Percentiles rank a stretch among this genome's conserved stretches.
Evolutionary conservation across 1,140 invertebrate species (phyloP).

Genomic region (Octopus sinensis): DNA sequence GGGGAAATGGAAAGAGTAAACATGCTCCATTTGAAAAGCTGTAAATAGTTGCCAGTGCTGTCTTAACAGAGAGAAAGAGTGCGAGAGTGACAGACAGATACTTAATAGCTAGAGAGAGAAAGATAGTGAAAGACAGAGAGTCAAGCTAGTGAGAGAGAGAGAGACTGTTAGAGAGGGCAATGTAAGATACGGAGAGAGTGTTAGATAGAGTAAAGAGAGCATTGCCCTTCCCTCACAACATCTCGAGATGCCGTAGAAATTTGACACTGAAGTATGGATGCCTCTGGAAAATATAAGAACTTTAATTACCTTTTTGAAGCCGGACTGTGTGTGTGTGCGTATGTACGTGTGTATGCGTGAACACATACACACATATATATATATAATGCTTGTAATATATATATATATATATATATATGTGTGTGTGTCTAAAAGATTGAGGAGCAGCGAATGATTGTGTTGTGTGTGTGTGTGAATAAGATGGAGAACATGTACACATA

Average conservation of each 20-base stretch:
- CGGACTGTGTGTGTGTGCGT: neutral
- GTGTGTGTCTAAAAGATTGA: neutral
- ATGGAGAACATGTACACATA: no score
- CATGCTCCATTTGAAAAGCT: neutral
- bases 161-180: no score
- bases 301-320: constrained; percentile 15
- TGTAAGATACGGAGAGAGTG: no score
- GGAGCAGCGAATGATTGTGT: neutral
- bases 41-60: neutral
- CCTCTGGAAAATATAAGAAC: constrained; percentile 8
- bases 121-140: neutral
- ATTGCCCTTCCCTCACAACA: neutral
- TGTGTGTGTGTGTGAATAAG: no score
- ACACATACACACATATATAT: neutral
- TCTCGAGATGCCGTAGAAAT: constrained; percentile 11
- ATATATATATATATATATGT: neutral
- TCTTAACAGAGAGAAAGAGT: neutral
- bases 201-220: no score
- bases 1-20: constrained; percentile 2
- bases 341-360: neutral
- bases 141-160: neutral
- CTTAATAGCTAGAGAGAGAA: neutral
- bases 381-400: neutral
- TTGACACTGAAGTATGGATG: constrained; percentile 6
- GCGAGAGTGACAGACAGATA: neutral